These are phyloP conservation scores for Nasalis larvatus DNA, from an alignment of 2,113 vertebrate genomes.

Conservation along the genomic window DNA sequence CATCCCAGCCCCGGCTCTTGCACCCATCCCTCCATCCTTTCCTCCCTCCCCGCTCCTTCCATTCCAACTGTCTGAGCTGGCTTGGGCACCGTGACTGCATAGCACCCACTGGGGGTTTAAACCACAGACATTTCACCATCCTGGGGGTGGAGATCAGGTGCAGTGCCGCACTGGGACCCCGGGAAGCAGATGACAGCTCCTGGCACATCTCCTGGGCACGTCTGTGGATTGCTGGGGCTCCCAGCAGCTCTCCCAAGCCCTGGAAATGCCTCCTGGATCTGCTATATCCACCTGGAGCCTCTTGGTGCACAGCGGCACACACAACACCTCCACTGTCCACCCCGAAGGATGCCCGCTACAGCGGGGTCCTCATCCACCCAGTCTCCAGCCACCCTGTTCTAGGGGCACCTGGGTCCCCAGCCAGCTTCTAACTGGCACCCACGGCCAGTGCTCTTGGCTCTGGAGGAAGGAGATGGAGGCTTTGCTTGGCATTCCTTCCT, in stretches of 20 bases:
- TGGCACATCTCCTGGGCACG: not conserved
- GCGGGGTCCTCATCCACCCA: not conserved
- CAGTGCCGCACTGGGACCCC: not conserved
- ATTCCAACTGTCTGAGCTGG: not conserved
- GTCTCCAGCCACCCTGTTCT: not conserved
- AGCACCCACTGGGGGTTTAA: not conserved
- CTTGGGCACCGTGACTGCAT: not conserved
- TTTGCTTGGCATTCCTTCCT: not conserved
- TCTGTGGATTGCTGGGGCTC: not conserved
- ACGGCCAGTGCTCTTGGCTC: not conserved
- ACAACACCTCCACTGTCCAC: not conserved
- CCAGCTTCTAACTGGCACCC: not conserved
- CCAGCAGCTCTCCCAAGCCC: too few relatives aligned
- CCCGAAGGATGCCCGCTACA: rapidly evolving
- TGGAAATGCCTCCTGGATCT: not conserved
- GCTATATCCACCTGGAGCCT: not conserved
- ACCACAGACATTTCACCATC: too few relatives aligned
- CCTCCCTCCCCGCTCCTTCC: not conserved
- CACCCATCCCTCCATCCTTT: not conserved
- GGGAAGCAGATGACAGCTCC: not conserved
- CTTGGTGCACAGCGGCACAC: rapidly evolving
- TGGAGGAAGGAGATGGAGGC: not conserved
- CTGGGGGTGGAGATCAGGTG: not conserved
- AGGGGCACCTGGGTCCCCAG: not conserved
- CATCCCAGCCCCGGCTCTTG: not conserved